phyloP scores from a whole-genome alignment of 2,888 invertebrate genomes.

The Mamestra brassicae region DNA sequence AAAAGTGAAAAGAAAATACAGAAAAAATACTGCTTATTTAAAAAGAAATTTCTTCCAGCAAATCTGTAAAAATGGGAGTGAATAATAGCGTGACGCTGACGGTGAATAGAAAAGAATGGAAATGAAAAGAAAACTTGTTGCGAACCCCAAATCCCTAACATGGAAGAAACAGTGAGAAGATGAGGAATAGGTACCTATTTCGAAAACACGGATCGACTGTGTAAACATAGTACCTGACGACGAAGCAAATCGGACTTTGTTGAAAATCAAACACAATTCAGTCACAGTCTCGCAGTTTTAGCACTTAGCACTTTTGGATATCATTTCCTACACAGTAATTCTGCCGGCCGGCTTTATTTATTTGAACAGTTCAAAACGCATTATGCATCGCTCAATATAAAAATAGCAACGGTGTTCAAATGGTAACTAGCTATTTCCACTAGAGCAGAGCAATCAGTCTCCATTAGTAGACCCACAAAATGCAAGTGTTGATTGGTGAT shows the following conservation, averaged over 20 bases:
- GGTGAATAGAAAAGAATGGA: neutral
- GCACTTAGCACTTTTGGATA: neutral
- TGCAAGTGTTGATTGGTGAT: constrained; percentile 27
- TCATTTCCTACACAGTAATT: neutral
- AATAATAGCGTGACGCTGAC: too few species aligned
- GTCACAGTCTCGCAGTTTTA: too few species aligned
- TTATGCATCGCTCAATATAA: constrained; percentile 3
- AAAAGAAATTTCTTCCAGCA: too few species aligned
- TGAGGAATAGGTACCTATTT: too few species aligned
- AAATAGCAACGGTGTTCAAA: constrained; percentile 34
- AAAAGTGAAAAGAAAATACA: too few species aligned
- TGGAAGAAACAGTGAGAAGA: neutral
- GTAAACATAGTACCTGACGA: neutral
- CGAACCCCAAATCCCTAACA: neutral
- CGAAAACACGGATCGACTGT: neutral
- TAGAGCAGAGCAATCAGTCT: constrained; percentile 26
- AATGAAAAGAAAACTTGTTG: neutral
- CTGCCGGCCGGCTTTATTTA: neutral
- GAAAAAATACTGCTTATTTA: too few species aligned
- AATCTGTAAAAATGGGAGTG: too few species aligned
- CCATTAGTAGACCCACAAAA: constrained; percentile 28
- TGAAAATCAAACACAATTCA: neutral
- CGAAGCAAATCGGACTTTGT: neutral
- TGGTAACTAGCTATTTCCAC: constrained; percentile 48
- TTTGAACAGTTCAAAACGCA: neutral